These are phyloP conservation scores for Sarcoramphus papa DNA, from an alignment of 2,797 vertebrate species.

Conservation along the genomic window DNA sequence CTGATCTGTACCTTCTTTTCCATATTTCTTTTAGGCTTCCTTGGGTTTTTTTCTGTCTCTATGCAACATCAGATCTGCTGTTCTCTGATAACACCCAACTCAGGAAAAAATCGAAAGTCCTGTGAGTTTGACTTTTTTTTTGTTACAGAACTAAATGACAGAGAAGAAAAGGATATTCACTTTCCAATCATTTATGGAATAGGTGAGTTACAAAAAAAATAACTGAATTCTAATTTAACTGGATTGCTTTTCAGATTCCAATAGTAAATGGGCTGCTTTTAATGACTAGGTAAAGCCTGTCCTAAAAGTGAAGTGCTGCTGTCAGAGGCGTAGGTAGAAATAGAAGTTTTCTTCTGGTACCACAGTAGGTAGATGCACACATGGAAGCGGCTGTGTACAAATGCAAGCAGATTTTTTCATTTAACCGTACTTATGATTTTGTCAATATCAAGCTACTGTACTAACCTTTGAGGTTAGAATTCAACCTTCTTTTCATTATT, in stretches of 20 bases:
- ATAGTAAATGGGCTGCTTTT: neutral
- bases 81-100: neutral
- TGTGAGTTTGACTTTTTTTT: neutral
- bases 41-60: neutral
- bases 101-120: neutral
- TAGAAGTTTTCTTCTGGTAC: neutral
- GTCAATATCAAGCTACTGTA: neutral
- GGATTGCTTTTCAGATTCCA: neutral
- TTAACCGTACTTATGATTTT: neutral
- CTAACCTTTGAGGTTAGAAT: neutral
- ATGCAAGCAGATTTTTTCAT: neutral
- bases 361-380: neutral
- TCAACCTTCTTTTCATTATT: neutral
- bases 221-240: no score
- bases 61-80: neutral
- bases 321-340: neutral
- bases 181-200: conserved; percentile 90
- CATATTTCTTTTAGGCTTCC: neutral
- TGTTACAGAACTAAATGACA: conserved; percentile 86
- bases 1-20: neutral
- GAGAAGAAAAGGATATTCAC: conserved; percentile 81
- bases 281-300: neutral
- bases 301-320: neutral
- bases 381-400: neutral
- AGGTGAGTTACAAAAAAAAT: no score